These are phyloP conservation scores for Sebastes diploproa DNA, from an alignment of 2,797 vertebrate genomes.

Conservation along the genomic window DNA sequence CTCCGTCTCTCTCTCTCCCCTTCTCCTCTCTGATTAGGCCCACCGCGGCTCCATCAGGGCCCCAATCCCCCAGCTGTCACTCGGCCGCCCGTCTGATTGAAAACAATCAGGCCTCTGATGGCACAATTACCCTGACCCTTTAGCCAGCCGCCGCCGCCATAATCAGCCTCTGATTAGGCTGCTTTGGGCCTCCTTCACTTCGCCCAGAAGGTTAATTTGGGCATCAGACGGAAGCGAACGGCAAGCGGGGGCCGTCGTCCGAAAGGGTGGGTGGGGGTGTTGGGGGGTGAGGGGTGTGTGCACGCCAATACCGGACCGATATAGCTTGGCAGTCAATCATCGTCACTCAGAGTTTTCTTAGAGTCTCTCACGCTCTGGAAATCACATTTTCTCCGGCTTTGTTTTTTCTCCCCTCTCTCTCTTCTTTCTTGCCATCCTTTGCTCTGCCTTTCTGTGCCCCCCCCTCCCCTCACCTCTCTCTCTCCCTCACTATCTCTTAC, in stretches of 20 bases:
- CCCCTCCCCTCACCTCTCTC: slow-evolving; percentile 10
- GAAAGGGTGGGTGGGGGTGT: slow-evolving; percentile 26
- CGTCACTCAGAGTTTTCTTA: slow-evolving; percentile 90
- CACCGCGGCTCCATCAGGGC: slow-evolving; percentile 97
- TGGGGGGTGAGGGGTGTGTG: slow-evolving; percentile 36
- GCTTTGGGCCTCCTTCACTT: slow-evolving; percentile 99
- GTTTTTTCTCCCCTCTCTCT: slow-evolving; percentile 68
- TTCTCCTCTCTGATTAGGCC: slow-evolving; percentile 97
- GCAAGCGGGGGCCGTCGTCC: slow-evolving; percentile 80
- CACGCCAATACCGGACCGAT: slow-evolving; percentile 89
- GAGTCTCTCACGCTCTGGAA: slow-evolving; percentile 92
- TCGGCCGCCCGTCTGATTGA: slow-evolving; percentile 98
- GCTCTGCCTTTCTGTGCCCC: slow-evolving; percentile 50
- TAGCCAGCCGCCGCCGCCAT: slow-evolving; percentile 98
- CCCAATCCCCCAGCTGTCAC: slow-evolving; percentile 99
- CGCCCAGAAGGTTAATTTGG: slow-evolving; percentile 99
- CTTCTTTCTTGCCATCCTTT: slow-evolving; percentile 62
- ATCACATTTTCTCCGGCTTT: slow-evolving; percentile 89
- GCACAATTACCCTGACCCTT: slow-evolving; percentile 99
- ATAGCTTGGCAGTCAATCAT: slow-evolving; percentile 98
- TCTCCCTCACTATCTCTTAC: slow-evolving; percentile 22
- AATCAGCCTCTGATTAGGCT: slow-evolving; percentile 99
- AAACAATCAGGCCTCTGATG: slow-evolving; percentile 99
- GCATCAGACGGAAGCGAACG: slow-evolving; percentile 93
- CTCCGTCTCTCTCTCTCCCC: slow-evolving; percentile 61